Percentiles rank a stretch among this genome's conserved stretches.
These are phyloP conservation scores for Melanotaenia boesemani DNA, from an alignment of 2,797 vertebrate genomes.

Conservation along the genomic window DNA sequence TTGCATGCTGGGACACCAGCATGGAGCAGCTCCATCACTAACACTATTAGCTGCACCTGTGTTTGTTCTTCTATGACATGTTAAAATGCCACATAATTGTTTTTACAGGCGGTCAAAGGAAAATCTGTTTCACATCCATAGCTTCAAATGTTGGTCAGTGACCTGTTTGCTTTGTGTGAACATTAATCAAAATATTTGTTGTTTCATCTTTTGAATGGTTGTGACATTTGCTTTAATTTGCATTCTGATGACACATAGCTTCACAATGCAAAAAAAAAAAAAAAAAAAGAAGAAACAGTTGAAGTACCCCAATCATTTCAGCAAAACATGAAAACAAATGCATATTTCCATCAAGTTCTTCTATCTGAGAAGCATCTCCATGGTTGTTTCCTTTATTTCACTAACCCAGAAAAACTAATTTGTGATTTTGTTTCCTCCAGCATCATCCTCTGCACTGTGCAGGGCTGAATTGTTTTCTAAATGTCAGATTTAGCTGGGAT, in stretches of 20 bases:
- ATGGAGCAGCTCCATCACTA: neutral
- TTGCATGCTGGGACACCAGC: neutral
- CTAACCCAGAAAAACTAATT: conserved; percentile 46
- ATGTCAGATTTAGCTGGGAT: conserved; percentile 37
- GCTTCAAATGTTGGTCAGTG: neutral
- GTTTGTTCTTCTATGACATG: neutral
- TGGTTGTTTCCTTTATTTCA: conserved; percentile 34
- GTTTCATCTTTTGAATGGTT: neutral
- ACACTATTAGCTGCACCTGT: conserved; percentile 12
- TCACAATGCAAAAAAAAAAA: conserved; percentile 3
- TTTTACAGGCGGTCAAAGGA: neutral
- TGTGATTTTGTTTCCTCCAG: conserved; percentile 38
- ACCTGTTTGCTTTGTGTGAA: neutral
- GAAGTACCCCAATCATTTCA: no score
- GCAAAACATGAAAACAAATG: neutral
- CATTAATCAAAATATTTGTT: neutral
- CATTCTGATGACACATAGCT: conserved; percentile 25
- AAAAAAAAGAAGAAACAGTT: neutral
- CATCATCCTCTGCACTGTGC: conserved; percentile 10
- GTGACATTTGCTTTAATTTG: neutral
- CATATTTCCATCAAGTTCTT: neutral
- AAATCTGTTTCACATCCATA: neutral
- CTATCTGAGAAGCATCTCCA: conserved; percentile 42
- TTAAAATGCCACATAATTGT: neutral
- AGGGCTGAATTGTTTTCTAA: conserved; percentile 26